A percentile compares a stretch with the other conserved stretches of the same genome.
Conservation (phyloP, 2,888 invertebrate species). For the Oscheius sp. region DNA sequence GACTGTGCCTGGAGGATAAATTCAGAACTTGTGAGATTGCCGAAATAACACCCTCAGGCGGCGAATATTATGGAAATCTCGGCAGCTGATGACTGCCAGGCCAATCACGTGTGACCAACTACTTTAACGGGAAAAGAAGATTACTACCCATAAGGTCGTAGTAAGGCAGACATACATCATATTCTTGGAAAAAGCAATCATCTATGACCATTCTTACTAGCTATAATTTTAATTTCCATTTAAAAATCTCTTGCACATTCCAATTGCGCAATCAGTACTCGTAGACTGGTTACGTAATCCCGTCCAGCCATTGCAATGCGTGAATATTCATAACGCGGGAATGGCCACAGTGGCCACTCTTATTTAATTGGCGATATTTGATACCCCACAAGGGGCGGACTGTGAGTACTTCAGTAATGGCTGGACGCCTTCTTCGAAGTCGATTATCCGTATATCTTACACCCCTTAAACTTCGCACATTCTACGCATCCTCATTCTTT, state of each 20-base stretch:
- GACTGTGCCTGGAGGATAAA: slow-evolving; percentile 1
- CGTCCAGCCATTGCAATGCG: neutral
- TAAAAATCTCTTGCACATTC: neutral
- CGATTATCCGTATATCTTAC: no score
- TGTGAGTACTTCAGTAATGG: slow-evolving; percentile 29
- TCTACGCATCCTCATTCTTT: neutral
- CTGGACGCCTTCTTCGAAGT: neutral
- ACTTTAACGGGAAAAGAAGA: slow-evolving; percentile 10
- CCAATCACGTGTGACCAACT: slow-evolving; percentile 34
- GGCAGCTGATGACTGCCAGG: slow-evolving; percentile 32
- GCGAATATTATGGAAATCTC: slow-evolving; percentile 35
- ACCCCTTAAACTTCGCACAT: no score
- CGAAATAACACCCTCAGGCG: slow-evolving; percentile 37
- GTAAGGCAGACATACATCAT: neutral
- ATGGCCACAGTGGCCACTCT: slow-evolving; percentile 24
- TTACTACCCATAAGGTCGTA: slow-evolving; percentile 21
- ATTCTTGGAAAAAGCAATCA: neutral
- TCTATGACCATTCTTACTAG: no score
- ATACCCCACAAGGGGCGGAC: slow-evolving; percentile 21
- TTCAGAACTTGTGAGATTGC: slow-evolving; percentile 20
- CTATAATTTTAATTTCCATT: no score
- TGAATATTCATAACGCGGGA: slow-evolving; percentile 32
- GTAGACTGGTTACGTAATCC: slow-evolving; percentile 22
- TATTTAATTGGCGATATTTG: slow-evolving; percentile 32
- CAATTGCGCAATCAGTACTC: slow-evolving; percentile 18